Evolutionary conservation across 2,113 vertebrate species (phyloP), one percentile per base, ranked within the genome.

Genomic region (Podarcis raffonei): DNA sequence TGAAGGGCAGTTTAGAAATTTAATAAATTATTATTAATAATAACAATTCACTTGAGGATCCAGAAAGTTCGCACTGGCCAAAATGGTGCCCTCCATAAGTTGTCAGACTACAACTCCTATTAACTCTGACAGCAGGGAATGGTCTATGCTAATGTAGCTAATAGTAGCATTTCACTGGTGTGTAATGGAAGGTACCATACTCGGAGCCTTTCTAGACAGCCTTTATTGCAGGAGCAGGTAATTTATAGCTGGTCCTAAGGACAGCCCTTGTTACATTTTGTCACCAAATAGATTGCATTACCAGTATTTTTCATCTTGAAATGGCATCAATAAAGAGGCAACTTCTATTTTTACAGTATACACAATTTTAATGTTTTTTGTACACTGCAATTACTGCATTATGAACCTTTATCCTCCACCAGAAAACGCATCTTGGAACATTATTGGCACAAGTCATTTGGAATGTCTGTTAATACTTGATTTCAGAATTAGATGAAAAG

Each of bases 321-420:
- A 91, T 89, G 37, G 69, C 85, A 94, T 83, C 89, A 96, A 95
- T 91, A 95, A 94, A 96, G 93, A 97, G 93, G 86, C 96, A 90
- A 91, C 89, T 94, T 89, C 95, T 89, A 62, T 83, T 91, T 96
- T 97, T 96, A 96, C 91, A 95, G 89, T 97, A 97, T 97, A 95
- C 95, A 97, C 94, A 96, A 20, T 72, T 97, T 97, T 97, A 97
- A 97, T 97, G 95, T 89, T 92, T 94, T 92, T 95, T 97, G 95
- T 97, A 97, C 97, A 97, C 96, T 96, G 93, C 89, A 92, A 94
- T 97, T 95, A 72, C 78, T 87, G 78, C 71, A 80, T 94, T 96
- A 83, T 92, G 94, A 96, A 92, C 85, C 94, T 88, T 91, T 18
- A 91, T 92, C 18, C n/a, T 89, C 92, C 94, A 88, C 80, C 93